Base-by-base conservation (phyloP, 1,140 invertebrate genomes). In the Aphis gossypii region DNA sequence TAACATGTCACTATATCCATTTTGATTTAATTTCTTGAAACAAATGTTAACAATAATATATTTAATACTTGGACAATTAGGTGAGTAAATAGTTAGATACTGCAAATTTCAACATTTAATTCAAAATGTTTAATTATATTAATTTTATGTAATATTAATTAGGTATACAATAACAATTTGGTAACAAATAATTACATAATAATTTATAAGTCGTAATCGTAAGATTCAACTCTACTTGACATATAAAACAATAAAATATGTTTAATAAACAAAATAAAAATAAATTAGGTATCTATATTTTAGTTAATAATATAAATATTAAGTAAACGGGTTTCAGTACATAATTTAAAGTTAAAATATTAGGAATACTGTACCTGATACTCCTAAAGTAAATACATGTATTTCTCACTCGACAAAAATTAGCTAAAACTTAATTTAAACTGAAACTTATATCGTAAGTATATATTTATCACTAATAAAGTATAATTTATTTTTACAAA, bases 181-280 rank as follows among this genome's bases (percentile, higher is more conserved):
- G 90, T 92, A 92, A 92, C 68, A 83, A 92, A 83, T 92, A 90
- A 41, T 90, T 60, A 44, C 30, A 44, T 54, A 56, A 56, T 68
- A 68, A 90, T 38, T 90, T n/a, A 90, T 41, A 90, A 68, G 25
- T 90, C 60, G 44, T 30, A 44, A 41, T 44, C 20, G 20, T 68
- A 68, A 68, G 38, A 90, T 90, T 8, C 14, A 48, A 48, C 5
- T 82, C 21, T 35, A 82, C 20, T 35, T 48, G 18, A 92, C n/a
- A 92, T 92, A 48, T 18, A 92, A 92, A 92, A 82, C 30, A 82
- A 82, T 48, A 82, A 25, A 90, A 90, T 68, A 82, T 48, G 68
- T 35, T 48, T 76, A 35, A 92, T 92, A 83, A 92, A 92, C 44
- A 92, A 92, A 92, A 92, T 48, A 92, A 30, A 92, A 83, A 83